Evolutionary conservation across 1,140 invertebrate genomes (phyloP).

Genomic region (Galleria mellonella): DNA sequence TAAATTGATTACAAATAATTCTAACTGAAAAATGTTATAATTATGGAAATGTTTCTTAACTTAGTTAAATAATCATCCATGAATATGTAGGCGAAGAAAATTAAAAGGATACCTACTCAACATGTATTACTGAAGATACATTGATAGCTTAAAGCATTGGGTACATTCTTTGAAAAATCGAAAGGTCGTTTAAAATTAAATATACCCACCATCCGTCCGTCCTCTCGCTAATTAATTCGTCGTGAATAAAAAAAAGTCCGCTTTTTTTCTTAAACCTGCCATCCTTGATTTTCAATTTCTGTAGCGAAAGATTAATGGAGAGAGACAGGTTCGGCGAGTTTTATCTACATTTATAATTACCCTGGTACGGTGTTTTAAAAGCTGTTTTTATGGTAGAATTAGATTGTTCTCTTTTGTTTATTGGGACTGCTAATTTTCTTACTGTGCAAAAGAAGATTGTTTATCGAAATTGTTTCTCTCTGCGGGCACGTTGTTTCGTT

Average conservation of each 20-base stretch:
- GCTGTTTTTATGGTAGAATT: slow-evolving; percentile 20
- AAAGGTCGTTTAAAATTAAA: slow-evolving; percentile 14
- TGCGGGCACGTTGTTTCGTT: slow-evolving; percentile 23
- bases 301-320: slow-evolving; percentile 33
- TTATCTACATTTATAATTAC: slow-evolving; percentile 30
- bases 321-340: slow-evolving; percentile 23
- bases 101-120: too few species aligned
- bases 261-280: slow-evolving; percentile 25
- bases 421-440: slow-evolving; percentile 7
- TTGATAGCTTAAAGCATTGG: too few species aligned
- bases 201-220: slow-evolving; percentile 15
- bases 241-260: slow-evolving; percentile 24
- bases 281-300: slow-evolving; percentile 40
- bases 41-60: too few species aligned
- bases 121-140: too few species aligned
- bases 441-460: slow-evolving; percentile 15
- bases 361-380: slow-evolving; percentile 20
- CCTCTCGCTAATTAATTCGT: slow-evolving; percentile 34
- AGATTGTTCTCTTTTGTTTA: slow-evolving; percentile 16
- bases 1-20: too few species aligned
- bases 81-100: too few species aligned
- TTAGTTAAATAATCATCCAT: too few species aligned
- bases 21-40: too few species aligned
- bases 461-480: slow-evolving; percentile 21
- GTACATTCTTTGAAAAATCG: too few species aligned